Percentiles rank a stretch among this genome's conserved stretches.
Conservation (phyloP, 2,113 vertebrate species). For the Trochalopteron elliotii region DNA sequence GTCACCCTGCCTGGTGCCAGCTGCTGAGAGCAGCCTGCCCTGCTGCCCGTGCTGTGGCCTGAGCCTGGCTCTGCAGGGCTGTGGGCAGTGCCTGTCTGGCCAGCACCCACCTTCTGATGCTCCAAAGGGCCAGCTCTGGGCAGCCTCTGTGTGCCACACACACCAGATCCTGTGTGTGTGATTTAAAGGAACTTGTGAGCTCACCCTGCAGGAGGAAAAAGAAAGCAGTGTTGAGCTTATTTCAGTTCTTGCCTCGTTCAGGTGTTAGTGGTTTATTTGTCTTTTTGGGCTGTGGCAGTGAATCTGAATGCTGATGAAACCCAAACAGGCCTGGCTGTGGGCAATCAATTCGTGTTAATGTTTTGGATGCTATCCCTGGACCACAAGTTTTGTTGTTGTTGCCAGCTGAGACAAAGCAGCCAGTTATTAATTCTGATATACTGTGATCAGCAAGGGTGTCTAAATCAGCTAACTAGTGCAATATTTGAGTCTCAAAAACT, state of each 20-base stretch:
- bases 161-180: background rate
- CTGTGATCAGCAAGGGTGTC: background rate
- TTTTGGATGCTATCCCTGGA: background rate
- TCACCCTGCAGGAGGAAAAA: constrained; percentile 6
- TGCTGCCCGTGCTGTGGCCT: background rate
- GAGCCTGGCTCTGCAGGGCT: background rate
- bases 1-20: background rate
- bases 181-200: background rate
- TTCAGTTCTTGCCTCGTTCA: background rate
- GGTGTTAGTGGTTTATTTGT: constrained; percentile 58
- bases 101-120: constrained; percentile 29
- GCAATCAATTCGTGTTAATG: background rate
- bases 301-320: constrained; percentile 6
- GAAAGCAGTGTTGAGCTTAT: background rate
- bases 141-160: constrained; percentile 18
- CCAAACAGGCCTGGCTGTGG: constrained; percentile 17
- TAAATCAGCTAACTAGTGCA: background rate
- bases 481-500: background rate
- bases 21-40: background rate
- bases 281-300: constrained; percentile 1
- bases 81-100: background rate
- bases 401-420: background rate
- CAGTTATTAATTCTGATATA: background rate
- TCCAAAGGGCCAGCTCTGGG: background rate
- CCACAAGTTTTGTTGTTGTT: background rate